Evolutionary conservation across 2,888 invertebrate genomes (phyloP).

Genomic region (Carabus problematicus): DNA sequence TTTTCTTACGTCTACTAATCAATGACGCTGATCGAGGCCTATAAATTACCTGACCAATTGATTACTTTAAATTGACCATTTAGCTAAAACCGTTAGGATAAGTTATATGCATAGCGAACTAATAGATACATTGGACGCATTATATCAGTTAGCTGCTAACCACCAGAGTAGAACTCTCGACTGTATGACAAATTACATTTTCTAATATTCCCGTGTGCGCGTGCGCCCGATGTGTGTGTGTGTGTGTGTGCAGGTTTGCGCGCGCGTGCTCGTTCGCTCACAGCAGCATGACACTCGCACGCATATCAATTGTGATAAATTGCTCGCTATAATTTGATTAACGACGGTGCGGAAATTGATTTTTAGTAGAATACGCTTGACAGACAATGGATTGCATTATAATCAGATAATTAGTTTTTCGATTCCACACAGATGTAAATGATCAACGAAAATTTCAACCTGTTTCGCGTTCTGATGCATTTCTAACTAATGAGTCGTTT

Average conservation of each 20-base stretch:
- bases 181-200: constrained; percentile 34
- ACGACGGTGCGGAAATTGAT: constrained; percentile 33
- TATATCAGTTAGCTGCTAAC: neutral
- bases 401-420: constrained; percentile 29
- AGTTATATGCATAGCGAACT: constrained; percentile 1
- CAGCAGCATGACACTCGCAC: constrained; percentile 29
- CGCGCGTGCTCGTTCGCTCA: constrained; percentile 10
- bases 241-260: neutral
- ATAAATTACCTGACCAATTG: no score
- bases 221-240: neutral
- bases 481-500: neutral
- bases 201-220: constrained; percentile 26
- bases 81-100: no score
- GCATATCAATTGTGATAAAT: constrained; percentile 40
- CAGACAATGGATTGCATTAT: constrained; percentile 25
- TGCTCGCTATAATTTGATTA: constrained; percentile 34
- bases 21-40: no score
- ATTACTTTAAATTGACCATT: no score
- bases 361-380: constrained; percentile 30
- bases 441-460: constrained; percentile 28
- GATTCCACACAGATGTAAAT: constrained; percentile 10
- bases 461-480: constrained; percentile 13
- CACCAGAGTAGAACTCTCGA: neutral
- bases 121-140: neutral
- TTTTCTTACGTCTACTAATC: no score